These are phyloP conservation scores for Drosophila cognata DNA, from an alignment of 2,888 invertebrate genomes.

Conservation along the genomic window DNA sequence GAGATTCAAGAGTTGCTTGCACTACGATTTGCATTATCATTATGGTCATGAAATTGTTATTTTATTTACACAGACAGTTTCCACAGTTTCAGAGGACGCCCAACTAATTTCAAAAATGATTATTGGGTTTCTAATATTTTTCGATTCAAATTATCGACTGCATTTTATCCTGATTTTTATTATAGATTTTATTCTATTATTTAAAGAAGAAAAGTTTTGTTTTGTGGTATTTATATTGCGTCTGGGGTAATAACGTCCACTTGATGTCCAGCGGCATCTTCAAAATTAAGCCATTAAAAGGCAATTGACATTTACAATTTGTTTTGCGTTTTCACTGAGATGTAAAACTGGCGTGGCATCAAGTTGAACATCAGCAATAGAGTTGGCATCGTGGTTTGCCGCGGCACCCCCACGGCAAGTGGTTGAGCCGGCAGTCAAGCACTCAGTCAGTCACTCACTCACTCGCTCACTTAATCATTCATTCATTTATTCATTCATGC, in stretches of 20 bases:
- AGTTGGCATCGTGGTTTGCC: conserved; percentile 29
- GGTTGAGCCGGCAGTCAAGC: conserved; percentile 17
- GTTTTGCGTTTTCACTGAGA: conserved; percentile 60
- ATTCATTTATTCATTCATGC: conserved; percentile 71
- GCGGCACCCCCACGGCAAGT: conserved; percentile 65
- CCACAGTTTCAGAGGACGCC: neutral
- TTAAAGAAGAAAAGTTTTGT: neutral
- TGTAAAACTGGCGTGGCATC: conserved; percentile 36
- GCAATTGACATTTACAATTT: conserved; percentile 59
- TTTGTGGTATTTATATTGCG: conserved; percentile 5
- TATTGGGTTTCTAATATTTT: neutral
- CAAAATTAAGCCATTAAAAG: conserved; percentile 68
- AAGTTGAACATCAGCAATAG: conserved; percentile 23
- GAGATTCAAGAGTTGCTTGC: conserved; percentile 15
- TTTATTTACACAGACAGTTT: neutral
- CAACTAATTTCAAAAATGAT: neutral
- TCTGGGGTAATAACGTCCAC: conserved; percentile 41
- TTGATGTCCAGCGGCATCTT: conserved; percentile 31
- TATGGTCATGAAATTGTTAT: neutral
- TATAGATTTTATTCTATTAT: neutral
- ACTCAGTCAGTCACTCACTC: conserved; percentile 32
- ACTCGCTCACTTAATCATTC: conserved; percentile 61
- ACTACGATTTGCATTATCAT: conserved; percentile 14
- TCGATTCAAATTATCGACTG: neutral
- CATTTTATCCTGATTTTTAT: neutral